Evolutionary conservation across 1,140 invertebrate species (phyloP).

Genomic region (Drosophila sulfurigaster): DNA sequence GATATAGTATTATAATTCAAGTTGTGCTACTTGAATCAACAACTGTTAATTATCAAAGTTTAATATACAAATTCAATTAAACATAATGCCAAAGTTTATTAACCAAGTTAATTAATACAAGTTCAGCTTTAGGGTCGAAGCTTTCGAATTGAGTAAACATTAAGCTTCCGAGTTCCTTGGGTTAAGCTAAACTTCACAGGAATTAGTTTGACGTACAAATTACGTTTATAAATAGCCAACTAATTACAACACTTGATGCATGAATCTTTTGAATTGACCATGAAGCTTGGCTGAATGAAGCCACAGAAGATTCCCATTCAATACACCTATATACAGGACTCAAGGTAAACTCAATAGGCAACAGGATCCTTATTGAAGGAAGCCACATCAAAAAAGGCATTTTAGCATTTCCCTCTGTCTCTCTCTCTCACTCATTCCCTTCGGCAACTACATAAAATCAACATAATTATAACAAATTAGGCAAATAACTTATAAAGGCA

Average conservation of each 20-base stretch:
- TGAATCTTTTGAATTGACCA: constrained; percentile 16
- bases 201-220: not conserved
- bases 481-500: constrained; percentile 55
- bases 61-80: not conserved
- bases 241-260: constrained; percentile 19
- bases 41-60: too few species aligned
- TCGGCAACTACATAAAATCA: constrained; percentile 69
- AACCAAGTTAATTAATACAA: not conserved
- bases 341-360: not conserved
- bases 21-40: too few species aligned
- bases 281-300: not conserved
- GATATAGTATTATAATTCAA: too few species aligned
- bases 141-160: not conserved
- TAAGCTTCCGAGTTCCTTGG: not conserved
- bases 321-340: constrained; percentile 2
- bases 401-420: constrained; percentile 16
- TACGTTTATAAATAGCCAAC: not conserved
- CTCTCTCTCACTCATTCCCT: not conserved
- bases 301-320: constrained; percentile 4
- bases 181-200: not conserved
- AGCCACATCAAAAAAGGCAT: constrained; percentile 47
- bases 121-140: not conserved
- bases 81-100: not conserved
- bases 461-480: constrained; percentile 81
- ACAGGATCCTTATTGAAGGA: constrained; percentile 10